phyloP scores from a whole-genome alignment of 2,113 vertebrate species.

The Pelecanus crispus region DNA sequence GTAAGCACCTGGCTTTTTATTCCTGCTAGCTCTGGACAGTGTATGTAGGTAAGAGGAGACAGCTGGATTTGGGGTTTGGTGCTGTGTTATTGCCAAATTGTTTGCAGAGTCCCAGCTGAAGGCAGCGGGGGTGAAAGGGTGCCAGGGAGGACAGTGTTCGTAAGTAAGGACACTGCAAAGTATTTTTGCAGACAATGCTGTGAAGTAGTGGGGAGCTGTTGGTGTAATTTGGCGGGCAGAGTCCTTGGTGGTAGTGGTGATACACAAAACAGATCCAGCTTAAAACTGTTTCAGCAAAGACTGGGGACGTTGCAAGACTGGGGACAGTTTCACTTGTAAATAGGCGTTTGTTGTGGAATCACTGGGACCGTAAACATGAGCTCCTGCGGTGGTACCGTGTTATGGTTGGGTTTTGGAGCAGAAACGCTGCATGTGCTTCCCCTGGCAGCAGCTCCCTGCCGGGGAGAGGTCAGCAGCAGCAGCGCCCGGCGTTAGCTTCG shows the following conservation, averaged over 20 bases:
- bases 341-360: neutral
- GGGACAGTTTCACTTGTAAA: neutral
- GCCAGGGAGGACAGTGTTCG: neutral
- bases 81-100: neutral
- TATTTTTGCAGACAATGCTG: neutral
- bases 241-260: neutral
- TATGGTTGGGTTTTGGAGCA: neutral
- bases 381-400: too few species aligned
- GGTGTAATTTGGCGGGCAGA: neutral
- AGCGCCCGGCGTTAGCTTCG: neutral
- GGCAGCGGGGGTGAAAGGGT: neutral
- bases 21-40: neutral
- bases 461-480: neutral
- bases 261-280: neutral
- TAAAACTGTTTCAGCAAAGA: neutral
- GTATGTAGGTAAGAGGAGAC: neutral
- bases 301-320: neutral
- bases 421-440: neutral
- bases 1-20: neutral
- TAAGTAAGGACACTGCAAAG: neutral
- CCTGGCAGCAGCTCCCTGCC: too few species aligned
- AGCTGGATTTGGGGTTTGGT: neutral
- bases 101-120: neutral
- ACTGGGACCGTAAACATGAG: rapidly evolving
- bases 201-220: neutral